A percentile compares a stretch with the other conserved stretches of the same genome.
Conservation (phyloP, 2,797 vertebrate genomes). For the Danio albolineatus region DNA sequence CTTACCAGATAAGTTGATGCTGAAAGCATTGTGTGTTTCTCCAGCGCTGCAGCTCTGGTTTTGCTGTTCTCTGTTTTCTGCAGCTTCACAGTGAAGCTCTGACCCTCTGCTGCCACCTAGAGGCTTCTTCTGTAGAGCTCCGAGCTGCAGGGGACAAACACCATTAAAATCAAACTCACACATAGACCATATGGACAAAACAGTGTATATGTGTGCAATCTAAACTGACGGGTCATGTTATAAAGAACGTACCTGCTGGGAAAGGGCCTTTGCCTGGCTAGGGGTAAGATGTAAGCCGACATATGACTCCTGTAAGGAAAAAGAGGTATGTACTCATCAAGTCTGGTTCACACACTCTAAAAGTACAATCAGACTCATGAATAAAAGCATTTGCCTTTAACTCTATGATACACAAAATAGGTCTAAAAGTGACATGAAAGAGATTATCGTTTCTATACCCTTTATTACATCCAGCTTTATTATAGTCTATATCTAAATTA, state of each 20-base stretch:
- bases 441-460: too few relatives aligned
- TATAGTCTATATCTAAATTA: too few relatives aligned
- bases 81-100: conserved; percentile 35
- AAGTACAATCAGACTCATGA: too few relatives aligned
- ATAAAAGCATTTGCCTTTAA: too few relatives aligned
- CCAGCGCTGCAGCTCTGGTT: conserved; percentile 23
- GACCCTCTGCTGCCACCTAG: conserved; percentile 28
- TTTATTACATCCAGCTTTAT: too few relatives aligned
- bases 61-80: conserved; percentile 30
- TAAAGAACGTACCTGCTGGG: conserved; percentile 57
- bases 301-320: conserved; percentile 58
- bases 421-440: too few relatives aligned
- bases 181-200: neutral
- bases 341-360: too few relatives aligned
- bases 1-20: conserved; percentile 48
- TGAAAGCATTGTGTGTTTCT: conserved; percentile 29
- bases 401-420: too few relatives aligned
- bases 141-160: conserved; percentile 48
- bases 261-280: conserved; percentile 61
- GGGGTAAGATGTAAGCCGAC: conserved; percentile 58
- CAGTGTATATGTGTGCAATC: neutral
- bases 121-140: conserved; percentile 55
- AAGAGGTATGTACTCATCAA: neutral
- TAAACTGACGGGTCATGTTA: neutral
- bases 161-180: neutral